Evolutionary conservation across 2,888 invertebrate genomes (phyloP).

Genomic region (Cremastinae sp.): DNA sequence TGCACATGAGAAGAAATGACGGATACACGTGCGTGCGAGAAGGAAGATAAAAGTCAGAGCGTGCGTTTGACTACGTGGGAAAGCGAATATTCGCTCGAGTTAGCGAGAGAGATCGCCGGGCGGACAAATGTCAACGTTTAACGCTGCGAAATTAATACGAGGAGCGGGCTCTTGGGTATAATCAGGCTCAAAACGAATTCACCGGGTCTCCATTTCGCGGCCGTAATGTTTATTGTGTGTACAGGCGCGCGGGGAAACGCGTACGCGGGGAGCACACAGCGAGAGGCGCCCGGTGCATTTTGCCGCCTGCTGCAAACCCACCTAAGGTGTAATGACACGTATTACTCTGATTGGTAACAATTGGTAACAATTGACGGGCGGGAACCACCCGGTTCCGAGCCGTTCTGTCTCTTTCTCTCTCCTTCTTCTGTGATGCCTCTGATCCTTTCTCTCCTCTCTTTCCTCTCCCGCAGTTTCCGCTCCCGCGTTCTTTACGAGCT

Average conservation of each 20-base stretch:
- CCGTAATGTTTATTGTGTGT: slow-evolving; percentile 14
- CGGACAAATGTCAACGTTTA: slow-evolving; percentile 62
- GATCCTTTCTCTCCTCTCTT: slow-evolving; percentile 52
- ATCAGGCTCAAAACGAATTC: slow-evolving; percentile 56
- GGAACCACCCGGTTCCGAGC: slow-evolving; percentile 65
- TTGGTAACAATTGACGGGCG: slow-evolving; percentile 79
- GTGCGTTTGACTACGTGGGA: neutral
- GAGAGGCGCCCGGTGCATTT: slow-evolving; percentile 61
- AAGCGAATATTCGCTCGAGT: slow-evolving; percentile 7
- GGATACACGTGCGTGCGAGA: neutral
- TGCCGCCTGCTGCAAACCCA: slow-evolving; percentile 64
- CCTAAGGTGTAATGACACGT: slow-evolving; percentile 73
- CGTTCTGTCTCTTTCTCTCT: neutral
- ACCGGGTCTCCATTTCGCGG: slow-evolving; percentile 39
- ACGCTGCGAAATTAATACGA: slow-evolving; percentile 58
- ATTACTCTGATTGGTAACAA: slow-evolving; percentile 79
- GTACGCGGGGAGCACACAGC: slow-evolving; percentile 61
- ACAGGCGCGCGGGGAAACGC: slow-evolving; percentile 24
- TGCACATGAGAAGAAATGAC: slow-evolving; percentile 10
- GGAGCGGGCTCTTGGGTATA: slow-evolving; percentile 44
- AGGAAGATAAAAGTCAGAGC: neutral
- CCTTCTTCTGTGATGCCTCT: slow-evolving; percentile 1
- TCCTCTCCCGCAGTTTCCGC: slow-evolving; percentile 73
- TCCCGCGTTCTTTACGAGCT: slow-evolving; percentile 77
- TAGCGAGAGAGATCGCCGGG: slow-evolving; percentile 31